Percentiles rank a stretch among this genome's conserved stretches.
These are phyloP conservation scores for Festucalex cinctus DNA, from an alignment of 2,113 vertebrate genomes.

Conservation along the genomic window DNA sequence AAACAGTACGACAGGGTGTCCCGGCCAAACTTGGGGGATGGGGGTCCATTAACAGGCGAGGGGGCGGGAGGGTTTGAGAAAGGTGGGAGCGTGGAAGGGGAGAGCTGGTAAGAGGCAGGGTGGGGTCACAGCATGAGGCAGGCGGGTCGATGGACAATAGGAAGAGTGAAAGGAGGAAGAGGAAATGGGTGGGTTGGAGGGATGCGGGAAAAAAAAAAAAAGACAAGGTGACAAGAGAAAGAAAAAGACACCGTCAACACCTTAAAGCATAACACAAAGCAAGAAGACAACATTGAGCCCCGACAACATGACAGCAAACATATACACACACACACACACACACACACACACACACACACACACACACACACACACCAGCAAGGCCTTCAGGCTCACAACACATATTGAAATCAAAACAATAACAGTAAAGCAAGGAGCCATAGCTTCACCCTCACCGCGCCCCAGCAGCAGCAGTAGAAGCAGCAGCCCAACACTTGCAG, in stretches of 20 bases:
- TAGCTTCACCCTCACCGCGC: conserved; percentile 10
- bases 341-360: background rate
- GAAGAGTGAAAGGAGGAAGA: conserved; percentile 22
- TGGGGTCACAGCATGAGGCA: conserved; percentile 46
- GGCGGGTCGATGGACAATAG: conserved; percentile 24
- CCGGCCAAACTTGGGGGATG: conserved; percentile 86
- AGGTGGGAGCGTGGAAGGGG: conserved; percentile 65
- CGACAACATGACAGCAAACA: conserved; percentile 40
- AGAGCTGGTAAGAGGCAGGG: conserved; percentile 50
- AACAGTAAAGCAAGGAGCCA: conserved; percentile 10
- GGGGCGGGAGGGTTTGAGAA: conserved; percentile 72
- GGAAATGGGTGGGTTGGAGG: background rate
- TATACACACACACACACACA: conserved; percentile 14
- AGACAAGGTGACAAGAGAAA: conserved; percentile 68
- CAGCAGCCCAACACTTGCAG: conserved; percentile 30
- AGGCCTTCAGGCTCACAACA: conserved; percentile 1
- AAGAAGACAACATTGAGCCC: conserved; percentile 63
- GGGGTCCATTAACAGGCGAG: conserved; percentile 82
- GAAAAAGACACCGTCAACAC: conserved; percentile 78
- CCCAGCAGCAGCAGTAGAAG: background rate
- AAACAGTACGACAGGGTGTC: conserved; percentile 90
- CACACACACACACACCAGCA: background rate
- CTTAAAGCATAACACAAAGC: conserved; percentile 70
- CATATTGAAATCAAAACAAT: conserved; percentile 12
- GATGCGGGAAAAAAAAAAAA: conserved; percentile 30